phyloP scores from a whole-genome alignment of 2,113 vertebrate species.

The Nettapus auritus region DNA sequence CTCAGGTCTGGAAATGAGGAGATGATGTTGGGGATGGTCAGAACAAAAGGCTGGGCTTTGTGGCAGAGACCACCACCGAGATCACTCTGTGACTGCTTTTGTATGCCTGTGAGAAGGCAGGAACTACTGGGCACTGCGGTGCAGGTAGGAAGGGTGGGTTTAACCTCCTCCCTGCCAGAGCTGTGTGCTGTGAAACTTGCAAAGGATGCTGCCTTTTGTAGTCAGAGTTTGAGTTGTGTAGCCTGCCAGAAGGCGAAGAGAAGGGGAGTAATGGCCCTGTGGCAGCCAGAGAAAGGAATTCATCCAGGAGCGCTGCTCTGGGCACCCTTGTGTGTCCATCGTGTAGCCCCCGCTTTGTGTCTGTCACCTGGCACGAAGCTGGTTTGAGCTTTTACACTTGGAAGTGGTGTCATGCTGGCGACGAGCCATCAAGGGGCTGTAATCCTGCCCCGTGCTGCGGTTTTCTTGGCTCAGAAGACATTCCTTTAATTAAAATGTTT shows the following conservation, averaged over 20 bases:
- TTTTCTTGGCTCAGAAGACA: not conserved
- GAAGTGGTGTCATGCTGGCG: not conserved
- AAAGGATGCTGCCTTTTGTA: not conserved
- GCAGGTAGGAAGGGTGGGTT: not conserved
- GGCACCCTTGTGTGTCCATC: not conserved
- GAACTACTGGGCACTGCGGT: not conserved
- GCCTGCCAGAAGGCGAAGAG: not conserved
- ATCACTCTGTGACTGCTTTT: not conserved
- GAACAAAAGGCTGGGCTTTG: not conserved
- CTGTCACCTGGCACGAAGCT: slow-evolving; percentile 1
- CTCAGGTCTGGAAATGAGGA: not conserved
- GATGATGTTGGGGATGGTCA: not conserved
- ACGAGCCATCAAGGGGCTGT: not conserved
- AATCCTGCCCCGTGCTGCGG: not conserved
- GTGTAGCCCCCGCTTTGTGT: rapidly evolving
- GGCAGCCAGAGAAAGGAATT: not conserved
- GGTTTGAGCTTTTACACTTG: not conserved
- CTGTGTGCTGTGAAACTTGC: rapidly evolving
- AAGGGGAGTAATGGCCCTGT: not conserved
- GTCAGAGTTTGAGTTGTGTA: not conserved
- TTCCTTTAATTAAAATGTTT: slow-evolving; percentile 68
- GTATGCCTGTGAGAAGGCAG: not conserved
- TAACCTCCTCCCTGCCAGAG: not conserved
- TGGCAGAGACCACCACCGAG: not conserved
- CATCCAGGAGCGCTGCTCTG: not conserved